These are phyloP conservation scores for Brachypodius melanocephalos DNA, from an alignment of 2,113 vertebrate genomes.

Conservation along the genomic window DNA sequence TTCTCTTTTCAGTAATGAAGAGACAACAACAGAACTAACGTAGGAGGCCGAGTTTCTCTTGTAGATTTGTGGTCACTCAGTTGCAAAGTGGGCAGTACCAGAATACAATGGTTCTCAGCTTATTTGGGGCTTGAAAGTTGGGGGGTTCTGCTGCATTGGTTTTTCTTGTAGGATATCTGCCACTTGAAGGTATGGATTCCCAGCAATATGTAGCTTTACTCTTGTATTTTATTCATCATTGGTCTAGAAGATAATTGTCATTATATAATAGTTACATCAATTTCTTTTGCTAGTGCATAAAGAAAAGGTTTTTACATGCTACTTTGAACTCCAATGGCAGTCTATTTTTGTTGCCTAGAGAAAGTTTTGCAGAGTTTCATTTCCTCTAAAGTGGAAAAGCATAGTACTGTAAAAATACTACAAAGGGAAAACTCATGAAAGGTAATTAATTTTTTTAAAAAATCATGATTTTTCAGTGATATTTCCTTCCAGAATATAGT, in stretches of 20 bases:
- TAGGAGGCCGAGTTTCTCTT: not conserved
- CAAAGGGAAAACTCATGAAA: not conserved
- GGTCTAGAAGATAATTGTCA: not conserved
- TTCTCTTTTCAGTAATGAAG: not conserved
- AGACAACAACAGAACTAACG: not conserved
- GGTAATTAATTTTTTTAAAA: not conserved
- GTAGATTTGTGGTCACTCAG: not conserved
- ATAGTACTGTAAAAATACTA: not conserved
- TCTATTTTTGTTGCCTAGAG: not conserved
- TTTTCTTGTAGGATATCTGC: not conserved
- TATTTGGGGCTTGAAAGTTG: not conserved
- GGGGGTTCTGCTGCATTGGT: not conserved
- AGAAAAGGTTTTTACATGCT: not conserved
- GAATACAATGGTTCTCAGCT: not conserved
- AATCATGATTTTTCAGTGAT: not conserved
- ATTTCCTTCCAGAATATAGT: not conserved
- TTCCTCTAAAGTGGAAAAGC: not conserved
- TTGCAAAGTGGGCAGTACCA: not conserved
- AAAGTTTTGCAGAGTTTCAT: not conserved
- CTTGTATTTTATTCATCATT: not conserved
- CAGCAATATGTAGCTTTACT: not conserved
- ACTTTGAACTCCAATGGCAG: not conserved
- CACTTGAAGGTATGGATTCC: not conserved
- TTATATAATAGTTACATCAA: not conserved
- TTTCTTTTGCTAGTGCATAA: not conserved